phyloP scores from a whole-genome alignment of 2,888 invertebrate genomes.

The Calameuta pallipes region DNA sequence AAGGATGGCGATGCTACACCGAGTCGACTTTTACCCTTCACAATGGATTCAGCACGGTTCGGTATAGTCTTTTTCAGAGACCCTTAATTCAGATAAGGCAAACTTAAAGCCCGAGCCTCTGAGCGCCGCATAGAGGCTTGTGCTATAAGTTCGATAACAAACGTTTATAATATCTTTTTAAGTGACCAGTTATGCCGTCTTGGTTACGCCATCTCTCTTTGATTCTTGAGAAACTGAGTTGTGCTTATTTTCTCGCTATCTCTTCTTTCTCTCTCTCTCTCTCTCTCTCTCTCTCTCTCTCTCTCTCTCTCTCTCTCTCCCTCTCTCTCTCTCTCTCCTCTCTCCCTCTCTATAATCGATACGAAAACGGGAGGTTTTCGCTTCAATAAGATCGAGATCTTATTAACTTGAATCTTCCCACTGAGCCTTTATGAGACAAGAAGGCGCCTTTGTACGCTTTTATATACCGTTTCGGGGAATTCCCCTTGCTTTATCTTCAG shows the following conservation, averaged over 20 bases:
- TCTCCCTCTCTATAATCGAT: not conserved
- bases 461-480: not conserved
- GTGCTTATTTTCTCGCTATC: not conserved
- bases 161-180: slow-evolving; percentile 31
- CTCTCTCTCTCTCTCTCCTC: slow-evolving; percentile 18
- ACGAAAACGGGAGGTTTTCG: not conserved
- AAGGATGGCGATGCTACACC: not conserved
- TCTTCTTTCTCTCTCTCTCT: slow-evolving; percentile 15
- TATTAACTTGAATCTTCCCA: slow-evolving; percentile 12
- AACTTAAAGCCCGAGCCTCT: slow-evolving; percentile 20
- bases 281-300: slow-evolving; percentile 21
- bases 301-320: slow-evolving; percentile 1
- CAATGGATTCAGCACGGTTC: not conserved
- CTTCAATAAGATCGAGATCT: slow-evolving; percentile 15
- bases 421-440: not conserved
- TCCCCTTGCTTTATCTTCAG: not conserved
- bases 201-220: not conserved
- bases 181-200: slow-evolving; percentile 19
- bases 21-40: not conserved
- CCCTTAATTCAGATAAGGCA: slow-evolving; percentile 24
- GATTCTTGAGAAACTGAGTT: not conserved
- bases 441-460: not conserved
- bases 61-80: slow-evolving; percentile 1
- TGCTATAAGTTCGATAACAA: slow-evolving; percentile 43
- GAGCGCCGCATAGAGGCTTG: slow-evolving; percentile 44